Conservation (phyloP, 30 jellyfish, hydroid and myxozoan genomes). For the Aurelia sp. region DNA sequence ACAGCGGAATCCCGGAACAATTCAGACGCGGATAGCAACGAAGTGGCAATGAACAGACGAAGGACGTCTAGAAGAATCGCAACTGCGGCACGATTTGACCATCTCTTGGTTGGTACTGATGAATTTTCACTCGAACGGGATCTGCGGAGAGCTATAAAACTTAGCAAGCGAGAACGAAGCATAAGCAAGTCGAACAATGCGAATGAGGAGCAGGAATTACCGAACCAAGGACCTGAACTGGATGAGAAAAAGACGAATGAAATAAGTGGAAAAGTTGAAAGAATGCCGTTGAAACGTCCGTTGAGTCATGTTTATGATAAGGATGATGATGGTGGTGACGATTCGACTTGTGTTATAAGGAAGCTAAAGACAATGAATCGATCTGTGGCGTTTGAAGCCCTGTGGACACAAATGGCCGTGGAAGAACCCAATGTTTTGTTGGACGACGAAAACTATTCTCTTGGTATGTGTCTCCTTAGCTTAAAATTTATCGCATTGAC, state of each 20-base stretch:
- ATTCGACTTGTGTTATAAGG: not conserved
- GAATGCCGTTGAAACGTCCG: constrained; percentile 36
- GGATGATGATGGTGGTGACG: not conserved
- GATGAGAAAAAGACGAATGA: not conserved
- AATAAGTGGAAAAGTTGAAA: not conserved
- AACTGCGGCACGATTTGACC: constrained; percentile 51
- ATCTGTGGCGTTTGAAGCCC: constrained; percentile 84
- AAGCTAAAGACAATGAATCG: constrained; percentile 49
- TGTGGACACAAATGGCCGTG: constrained; percentile 95
- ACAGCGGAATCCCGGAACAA: not conserved
- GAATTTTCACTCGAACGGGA: constrained; percentile 52
- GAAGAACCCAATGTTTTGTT: constrained; percentile 77
- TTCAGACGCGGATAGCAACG: not conserved
- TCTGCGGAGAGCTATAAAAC: constrained; percentile 44
- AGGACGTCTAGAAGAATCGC: constrained; percentile 52
- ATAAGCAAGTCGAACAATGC: not conserved
- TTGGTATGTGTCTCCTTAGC: constrained; percentile 30
- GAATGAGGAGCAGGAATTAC: not conserved
- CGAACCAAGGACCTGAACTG: not conserved
- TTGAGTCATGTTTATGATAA: not conserved
- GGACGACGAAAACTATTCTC: constrained; percentile 46
- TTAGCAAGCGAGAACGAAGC: constrained; percentile 53
- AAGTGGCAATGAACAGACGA: constrained; percentile 19
- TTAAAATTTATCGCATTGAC: no score
- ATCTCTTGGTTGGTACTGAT: constrained; percentile 31